Evolutionary conservation across 53 echinoderm and acorn worm species (phyloP), one percentile per base, ranked within the genome.

Genomic region (Holothuria leucospilota): DNA sequence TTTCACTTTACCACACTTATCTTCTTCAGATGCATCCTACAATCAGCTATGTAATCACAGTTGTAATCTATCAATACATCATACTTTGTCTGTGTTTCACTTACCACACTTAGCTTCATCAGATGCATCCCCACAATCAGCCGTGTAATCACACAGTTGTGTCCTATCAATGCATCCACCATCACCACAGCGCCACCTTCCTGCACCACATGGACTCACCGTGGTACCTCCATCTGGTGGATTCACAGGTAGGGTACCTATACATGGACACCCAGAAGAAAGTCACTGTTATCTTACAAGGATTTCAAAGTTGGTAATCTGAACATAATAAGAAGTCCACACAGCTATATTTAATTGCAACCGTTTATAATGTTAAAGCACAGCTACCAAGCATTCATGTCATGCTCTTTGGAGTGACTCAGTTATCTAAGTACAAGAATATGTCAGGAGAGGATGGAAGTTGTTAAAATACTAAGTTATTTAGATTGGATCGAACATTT

Each of bases 51-150:
- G 89, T 8, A 46, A 46, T 46, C 46, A 46, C 8, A 46, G 8
- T 4, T 8, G 11, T 46, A 8, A 9, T 46, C 46, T 46, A 46
- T 9, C 46, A 46, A 11, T 46, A 46, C 46, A 8, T 46, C 46
- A 34, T 34, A 46, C 46, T 46, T 46, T 9, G 6, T 46, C 46
- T 46, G 46, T 46, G 46, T 46, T 46, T 7, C 46, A 46, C 89
- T 72, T 86, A 96, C 96, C 96, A 60, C 96, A 96, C 20, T 77
- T 79, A 62, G 83, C 85, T 66, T 96, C 96, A 71, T 96, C 96
- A 10, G 85, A 89, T 23, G 56, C 89, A 80, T 87, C 90, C 1
- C 77, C 42, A 64, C 95, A 95, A 56, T 95, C 91, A 0, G 66
- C 18, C 29, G 78, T 87, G 89, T 92, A 96, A 86, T 93, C 90